Evolutionary conservation across 2,113 vertebrate genomes (phyloP).

Genomic region (Vulpes ferrilata): DNA sequence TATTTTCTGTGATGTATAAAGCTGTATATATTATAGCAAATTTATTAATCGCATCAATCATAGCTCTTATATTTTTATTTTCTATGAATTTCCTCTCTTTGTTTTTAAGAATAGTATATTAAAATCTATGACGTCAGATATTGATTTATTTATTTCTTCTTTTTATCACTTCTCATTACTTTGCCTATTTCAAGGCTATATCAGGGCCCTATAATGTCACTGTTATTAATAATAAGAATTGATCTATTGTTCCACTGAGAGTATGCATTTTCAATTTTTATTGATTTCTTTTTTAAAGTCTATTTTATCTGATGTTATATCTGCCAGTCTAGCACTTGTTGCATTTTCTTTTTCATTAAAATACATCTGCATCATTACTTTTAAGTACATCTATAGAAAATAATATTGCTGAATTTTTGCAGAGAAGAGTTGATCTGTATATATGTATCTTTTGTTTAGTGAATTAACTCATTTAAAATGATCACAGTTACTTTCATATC

Average conservation of each 20-base stretch:
- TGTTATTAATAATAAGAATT: neutral
- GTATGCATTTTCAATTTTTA: neutral
- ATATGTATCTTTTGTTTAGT: neutral
- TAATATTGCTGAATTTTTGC: neutral
- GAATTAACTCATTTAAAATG: neutral
- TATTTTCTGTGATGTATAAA: neutral
- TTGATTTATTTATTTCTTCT: slow-evolving; percentile 21
- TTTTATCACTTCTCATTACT: neutral
- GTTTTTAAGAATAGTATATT: neutral
- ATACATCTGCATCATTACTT: slow-evolving; percentile 18
- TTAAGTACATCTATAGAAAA: neutral
- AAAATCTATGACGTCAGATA: neutral
- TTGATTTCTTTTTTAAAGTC: slow-evolving; percentile 37
- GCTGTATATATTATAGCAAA: neutral
- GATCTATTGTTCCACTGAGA: neutral
- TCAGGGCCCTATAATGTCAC: neutral
- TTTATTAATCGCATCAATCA: neutral
- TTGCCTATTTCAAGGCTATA: neutral
- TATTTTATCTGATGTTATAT: neutral
- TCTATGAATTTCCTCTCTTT: neutral
- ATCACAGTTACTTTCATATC: neutral
- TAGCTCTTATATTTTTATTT: neutral
- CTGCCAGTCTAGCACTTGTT: neutral
- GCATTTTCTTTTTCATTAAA: neutral
- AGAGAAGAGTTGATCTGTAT: neutral